Evolutionary conservation across 2,797 vertebrate species (phyloP), one percentile per base, ranked within the genome.

Genomic region (Discoglossus pictus): DNA sequence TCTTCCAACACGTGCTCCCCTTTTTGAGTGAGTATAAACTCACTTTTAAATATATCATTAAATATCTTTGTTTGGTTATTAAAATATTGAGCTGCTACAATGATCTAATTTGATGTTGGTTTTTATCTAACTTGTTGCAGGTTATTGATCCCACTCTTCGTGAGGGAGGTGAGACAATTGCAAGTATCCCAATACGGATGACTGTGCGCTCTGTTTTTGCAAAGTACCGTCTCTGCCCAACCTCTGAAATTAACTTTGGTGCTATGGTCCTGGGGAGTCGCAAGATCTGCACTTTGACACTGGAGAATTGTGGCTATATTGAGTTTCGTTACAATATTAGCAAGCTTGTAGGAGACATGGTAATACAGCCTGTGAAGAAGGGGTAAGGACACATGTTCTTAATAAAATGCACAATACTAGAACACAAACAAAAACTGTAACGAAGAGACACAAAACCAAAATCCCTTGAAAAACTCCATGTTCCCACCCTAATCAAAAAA

Each of bases 251-350:
- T 67, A 82, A 85, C 84, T 97, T 98, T 0, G 94, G 96, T 1
- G 80, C 90, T 1, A 35, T 97, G 72, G 59, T 85, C 15, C 86
- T 67, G 0, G 88, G 92, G 44, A 75, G 65, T 47, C 91, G 78
- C 54, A 95, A 86, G 75, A 87, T 52, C 15, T 77, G 76, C 59
- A 81, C 31, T 15, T 83, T 99, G 55, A 78, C 44, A 1, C 80
- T 98, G 17, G 88, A 95, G 83, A 98, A 98, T 79, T 86, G 34
- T 18, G 92, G 96, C 4, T 1, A 75, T 12, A 86, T 91, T 1
- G 86, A 86, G 24, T 89, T 89, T 7, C 83, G 72, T 23, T 98
- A 85, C 43, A 18, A 0, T 70, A 88, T 98, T 68, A 75, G 25
- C 63, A 81, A 66, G 71, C 71, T 77, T 64, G 43, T 71, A 18